These are phyloP conservation scores for Sylvia borin DNA, from an alignment of 2,797 vertebrate genomes.

Conservation along the genomic window DNA sequence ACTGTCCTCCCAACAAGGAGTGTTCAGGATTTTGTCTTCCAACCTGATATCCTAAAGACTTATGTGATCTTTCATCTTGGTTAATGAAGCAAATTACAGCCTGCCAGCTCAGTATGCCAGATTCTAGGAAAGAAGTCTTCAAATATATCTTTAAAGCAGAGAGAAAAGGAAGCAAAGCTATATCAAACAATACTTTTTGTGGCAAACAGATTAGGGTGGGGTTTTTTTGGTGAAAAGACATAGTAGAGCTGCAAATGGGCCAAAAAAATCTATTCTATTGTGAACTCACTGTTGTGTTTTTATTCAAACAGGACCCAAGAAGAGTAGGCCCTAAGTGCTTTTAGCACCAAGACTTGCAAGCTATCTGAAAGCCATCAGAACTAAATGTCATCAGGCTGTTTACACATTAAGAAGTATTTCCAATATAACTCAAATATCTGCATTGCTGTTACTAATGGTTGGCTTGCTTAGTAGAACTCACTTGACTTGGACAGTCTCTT, in stretches of 20 bases:
- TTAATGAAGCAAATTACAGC: slow-evolving; percentile 54
- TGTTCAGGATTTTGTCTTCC: background rate
- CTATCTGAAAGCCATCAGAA: background rate
- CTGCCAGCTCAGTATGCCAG: slow-evolving; percentile 3
- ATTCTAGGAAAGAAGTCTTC: slow-evolving; percentile 25
- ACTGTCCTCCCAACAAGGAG: slow-evolving; percentile 1
- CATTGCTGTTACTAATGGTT: background rate
- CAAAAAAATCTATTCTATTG: background rate
- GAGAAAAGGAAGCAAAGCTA: slow-evolving; percentile 40
- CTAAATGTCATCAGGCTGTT: background rate
- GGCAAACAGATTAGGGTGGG: background rate
- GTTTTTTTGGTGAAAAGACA: background rate
- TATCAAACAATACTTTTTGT: background rate
- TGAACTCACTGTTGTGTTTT: background rate
- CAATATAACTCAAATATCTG: background rate
- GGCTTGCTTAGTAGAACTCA: background rate
- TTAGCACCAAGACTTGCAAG: background rate
- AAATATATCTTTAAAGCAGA: slow-evolving; percentile 25
- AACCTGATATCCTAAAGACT: background rate
- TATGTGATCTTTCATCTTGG: slow-evolving; percentile 39
- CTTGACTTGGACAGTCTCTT: background rate
- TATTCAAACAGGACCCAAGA: background rate
- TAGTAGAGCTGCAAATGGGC: background rate
- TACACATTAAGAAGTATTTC: background rate
- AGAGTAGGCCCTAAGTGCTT: background rate